phyloP scores from a whole-genome alignment of 2,888 invertebrate species.

The Epistrophe eligans region DNA sequence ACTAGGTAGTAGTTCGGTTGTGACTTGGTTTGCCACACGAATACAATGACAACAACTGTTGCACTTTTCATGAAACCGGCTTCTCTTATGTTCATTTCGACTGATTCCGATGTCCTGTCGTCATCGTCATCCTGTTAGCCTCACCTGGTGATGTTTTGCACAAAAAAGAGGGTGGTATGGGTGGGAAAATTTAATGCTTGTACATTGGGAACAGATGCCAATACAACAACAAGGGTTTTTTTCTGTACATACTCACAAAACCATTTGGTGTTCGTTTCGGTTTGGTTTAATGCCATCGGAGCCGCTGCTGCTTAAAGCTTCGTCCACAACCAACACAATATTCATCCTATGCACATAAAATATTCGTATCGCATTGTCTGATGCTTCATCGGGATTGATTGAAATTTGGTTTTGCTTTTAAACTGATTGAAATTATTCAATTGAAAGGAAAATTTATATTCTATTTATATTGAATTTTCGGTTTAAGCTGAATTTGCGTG shows the following conservation, averaged over 20 bases:
- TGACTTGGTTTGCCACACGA: slow-evolving; percentile 66
- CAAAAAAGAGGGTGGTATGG: background rate
- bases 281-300: slow-evolving; percentile 45
- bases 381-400: slow-evolving; percentile 68
- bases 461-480: slow-evolving; percentile 26
- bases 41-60: slow-evolving; percentile 75
- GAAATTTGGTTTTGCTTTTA: slow-evolving; percentile 77
- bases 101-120: slow-evolving; percentile 38
- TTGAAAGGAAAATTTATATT: slow-evolving; percentile 75
- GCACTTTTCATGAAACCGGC: slow-evolving; percentile 64
- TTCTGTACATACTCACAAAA: slow-evolving; percentile 11
- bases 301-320: slow-evolving; percentile 60
- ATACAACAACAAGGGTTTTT: slow-evolving; percentile 6
- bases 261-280: slow-evolving; percentile 48
- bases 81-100: slow-evolving; percentile 30
- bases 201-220: slow-evolving; percentile 52
- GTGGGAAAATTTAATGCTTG: slow-evolving; percentile 36
- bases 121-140: slow-evolving; percentile 27
- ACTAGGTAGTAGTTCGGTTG: slow-evolving; percentile 55
- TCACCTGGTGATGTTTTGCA: slow-evolving; percentile 49
- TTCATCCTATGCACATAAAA: background rate
- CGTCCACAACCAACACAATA: slow-evolving; percentile 5
- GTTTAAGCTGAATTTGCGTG: slow-evolving; percentile 23
- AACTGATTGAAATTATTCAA: slow-evolving; percentile 77
- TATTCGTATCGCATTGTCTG: slow-evolving; percentile 4